Base-by-base conservation (phyloP, 2,113 vertebrate species). In the Cinclus mexicanus region DNA sequence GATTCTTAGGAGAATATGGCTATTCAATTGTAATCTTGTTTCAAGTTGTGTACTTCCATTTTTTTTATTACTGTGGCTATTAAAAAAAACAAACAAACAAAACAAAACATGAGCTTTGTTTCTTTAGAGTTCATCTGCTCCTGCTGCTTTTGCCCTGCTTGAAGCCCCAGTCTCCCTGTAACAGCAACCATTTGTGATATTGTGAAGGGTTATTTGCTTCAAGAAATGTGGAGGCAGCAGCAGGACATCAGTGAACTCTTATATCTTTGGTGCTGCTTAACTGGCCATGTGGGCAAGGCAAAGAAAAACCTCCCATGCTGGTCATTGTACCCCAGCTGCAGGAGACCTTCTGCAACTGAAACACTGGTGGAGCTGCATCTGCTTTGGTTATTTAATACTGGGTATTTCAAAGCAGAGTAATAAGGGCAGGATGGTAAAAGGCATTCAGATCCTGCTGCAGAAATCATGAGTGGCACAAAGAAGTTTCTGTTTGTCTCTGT, bases 131-230 rank as follows among this genome's bases (percentile, higher is more conserved):
- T 92, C 84, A 22, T 79, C n/a, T 61, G 17, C 52, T 93, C 92
- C 93, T 92, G 93, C 96, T 94, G 92, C 15, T 94, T 90, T 77
- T 76, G 50, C 93, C 49, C 83, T 53, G 88, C 56, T 87, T 93
- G 96, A 96, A 86, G 60, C 71, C 53, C 29, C 63, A 44, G 0
- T 81, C 55, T 87, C 52, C 22, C 63, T 29, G 18, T 70, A 89
- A 57, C 50, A 90, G 91, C 69, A 90, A 63, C 59, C 25, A 37
- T 83, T 75, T 72, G 33, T 75, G 85, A 53, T 71, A 63, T 39
- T 79, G 68, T 60, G 46, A 82, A 65, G 49, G 49, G 74, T 83
- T 91, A 67, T 83, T 95, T 93, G 49, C 82, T 90, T 81, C 35
- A n/a, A 33, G 82, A 83, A 79, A 52, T 18, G 22, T 50, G 37